Evolutionary conservation across 2,113 vertebrate species (phyloP), one percentile per base, ranked within the genome.

Genomic region (Mastomys natalensis): DNA sequence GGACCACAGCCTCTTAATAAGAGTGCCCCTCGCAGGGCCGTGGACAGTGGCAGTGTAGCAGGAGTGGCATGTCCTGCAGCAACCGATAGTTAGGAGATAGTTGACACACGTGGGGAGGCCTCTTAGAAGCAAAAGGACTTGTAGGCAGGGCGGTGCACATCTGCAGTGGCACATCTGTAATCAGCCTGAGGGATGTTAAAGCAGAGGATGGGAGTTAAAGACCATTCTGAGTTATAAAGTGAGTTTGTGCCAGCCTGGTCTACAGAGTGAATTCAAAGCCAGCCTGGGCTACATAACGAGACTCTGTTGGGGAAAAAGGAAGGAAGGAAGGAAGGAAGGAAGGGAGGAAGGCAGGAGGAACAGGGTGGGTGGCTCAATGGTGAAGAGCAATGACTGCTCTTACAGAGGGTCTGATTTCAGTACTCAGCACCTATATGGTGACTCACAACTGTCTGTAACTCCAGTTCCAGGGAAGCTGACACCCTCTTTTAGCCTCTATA

Each of bases 311-410:
- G 37, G 34, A 60, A 3, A 40, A 3, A 24, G 21, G 24, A 19
- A 40, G 37, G 3, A 1, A 24, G 7, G n/a, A 11, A n/a, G 10
- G 37, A 2, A 31, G 74, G 16, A 4, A 74, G n/a, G 43, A 0
- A 48, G 22, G 22, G 8, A 16, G n/a, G 24, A 5, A 29, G 8
- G 68, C 13, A 3, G 11, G 40, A 24, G 22, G 22, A n/a, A 45
- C 8, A 45, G 73, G 70, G 17, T 8, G 37, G 21, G 34, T 58
- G 12, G 78, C 37, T 40, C 34, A 58, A 24, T 78, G 53, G 53
- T 58, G 26, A 82, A 24, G 51, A 55, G 48, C 51, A n/a, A 34
- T 3, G 51, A n/a, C 3, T 82, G 55, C 34, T 40, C 22, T 1
- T 29, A 15, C 55, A 82, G 55, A 29, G 37, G 80, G 26, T 24